Evolutionary conservation across 2,113 vertebrate species (phyloP).

Genomic region (Strix uralensis): DNA sequence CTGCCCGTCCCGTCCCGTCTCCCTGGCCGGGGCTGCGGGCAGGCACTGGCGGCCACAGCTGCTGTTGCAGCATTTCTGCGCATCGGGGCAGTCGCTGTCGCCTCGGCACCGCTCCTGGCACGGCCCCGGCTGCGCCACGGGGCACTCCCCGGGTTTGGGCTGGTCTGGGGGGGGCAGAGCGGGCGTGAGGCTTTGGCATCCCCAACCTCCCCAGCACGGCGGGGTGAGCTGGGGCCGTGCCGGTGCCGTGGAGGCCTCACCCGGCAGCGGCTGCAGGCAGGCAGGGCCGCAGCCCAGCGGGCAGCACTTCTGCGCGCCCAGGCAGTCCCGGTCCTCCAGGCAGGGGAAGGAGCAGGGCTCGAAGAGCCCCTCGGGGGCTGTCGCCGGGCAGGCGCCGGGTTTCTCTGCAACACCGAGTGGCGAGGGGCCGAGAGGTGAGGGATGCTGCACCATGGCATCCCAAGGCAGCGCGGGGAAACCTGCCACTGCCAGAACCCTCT

Average conservation of each 20-base stretch:
- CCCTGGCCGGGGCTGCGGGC: neutral
- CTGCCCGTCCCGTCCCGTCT: neutral
- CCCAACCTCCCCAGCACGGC: neutral
- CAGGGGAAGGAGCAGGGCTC: constrained; percentile 39
- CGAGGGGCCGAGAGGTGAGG: neutral
- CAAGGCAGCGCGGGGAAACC: neutral
- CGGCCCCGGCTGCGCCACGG: rapidly evolving
- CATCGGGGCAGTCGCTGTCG: neutral
- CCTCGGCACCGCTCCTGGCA: neutral
- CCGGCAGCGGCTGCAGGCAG: constrained; percentile 8
- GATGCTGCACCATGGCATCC: rapidly evolving
- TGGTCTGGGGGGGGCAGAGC: neutral
- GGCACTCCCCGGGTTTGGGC: neutral
- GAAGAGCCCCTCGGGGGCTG: neutral
- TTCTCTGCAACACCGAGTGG: neutral
- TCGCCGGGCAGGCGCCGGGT: neutral
- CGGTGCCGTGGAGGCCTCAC: neutral
- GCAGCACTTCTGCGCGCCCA: constrained; percentile 28
- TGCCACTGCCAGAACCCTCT: neutral
- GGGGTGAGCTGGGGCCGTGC: neutral
- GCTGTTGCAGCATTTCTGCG: constrained; percentile 15
- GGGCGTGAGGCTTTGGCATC: neutral
- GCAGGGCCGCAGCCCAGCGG: neutral
- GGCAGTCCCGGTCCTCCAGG: constrained; percentile 35
- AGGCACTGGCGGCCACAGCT: neutral